A percentile compares a stretch with the other conserved stretches of the same genome.
These are phyloP conservation scores for Drosophila guanche DNA, from an alignment of 1,140 invertebrate species.

Conservation along the genomic window DNA sequence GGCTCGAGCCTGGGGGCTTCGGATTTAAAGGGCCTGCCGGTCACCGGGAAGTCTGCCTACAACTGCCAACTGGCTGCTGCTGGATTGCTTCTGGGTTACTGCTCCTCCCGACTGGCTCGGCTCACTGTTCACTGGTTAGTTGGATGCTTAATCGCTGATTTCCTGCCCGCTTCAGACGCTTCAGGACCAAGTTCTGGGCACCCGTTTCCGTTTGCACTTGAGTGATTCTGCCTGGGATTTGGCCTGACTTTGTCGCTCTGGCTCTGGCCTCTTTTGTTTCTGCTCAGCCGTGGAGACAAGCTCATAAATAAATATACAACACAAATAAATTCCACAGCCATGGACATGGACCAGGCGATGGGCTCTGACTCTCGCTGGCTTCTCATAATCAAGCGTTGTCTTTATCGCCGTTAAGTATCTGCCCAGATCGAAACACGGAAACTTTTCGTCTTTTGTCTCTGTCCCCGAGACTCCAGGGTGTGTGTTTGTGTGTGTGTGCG, in stretches of 20 bases:
- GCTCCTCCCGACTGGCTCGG: constrained; percentile 12
- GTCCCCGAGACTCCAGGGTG: too few relatives aligned
- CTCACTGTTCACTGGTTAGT: constrained; percentile 55
- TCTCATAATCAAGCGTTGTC: constrained; percentile 77
- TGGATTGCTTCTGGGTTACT: constrained; percentile 6
- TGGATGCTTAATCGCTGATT: constrained; percentile 78
- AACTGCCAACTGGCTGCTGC: constrained; percentile 20
- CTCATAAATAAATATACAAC: constrained; percentile 79
- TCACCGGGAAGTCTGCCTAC: neutral
- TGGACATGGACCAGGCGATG: constrained; percentile 19
- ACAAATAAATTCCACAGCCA: constrained; percentile 74
- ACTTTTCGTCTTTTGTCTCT: constrained; percentile 26
- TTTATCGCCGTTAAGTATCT: constrained; percentile 79
- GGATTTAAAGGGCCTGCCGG: constrained; percentile 47
- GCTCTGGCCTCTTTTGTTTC: constrained; percentile 61
- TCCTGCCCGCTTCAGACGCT: constrained; percentile 48
- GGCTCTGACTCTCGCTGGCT: constrained; percentile 4
- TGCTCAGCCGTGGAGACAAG: constrained; percentile 59
- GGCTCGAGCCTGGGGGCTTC: constrained; percentile 19
- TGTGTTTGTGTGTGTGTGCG: neutral
- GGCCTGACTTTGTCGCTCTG: constrained; percentile 8
- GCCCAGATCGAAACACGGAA: constrained; percentile 56
- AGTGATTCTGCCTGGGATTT: constrained; percentile 64
- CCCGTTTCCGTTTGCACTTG: constrained; percentile 76
- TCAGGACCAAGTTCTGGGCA: constrained; percentile 70